Percentiles rank a stretch among this genome's conserved stretches.
These are phyloP conservation scores for Colletes gigas DNA, from an alignment of 1,140 invertebrate species.

Conservation along the genomic window DNA sequence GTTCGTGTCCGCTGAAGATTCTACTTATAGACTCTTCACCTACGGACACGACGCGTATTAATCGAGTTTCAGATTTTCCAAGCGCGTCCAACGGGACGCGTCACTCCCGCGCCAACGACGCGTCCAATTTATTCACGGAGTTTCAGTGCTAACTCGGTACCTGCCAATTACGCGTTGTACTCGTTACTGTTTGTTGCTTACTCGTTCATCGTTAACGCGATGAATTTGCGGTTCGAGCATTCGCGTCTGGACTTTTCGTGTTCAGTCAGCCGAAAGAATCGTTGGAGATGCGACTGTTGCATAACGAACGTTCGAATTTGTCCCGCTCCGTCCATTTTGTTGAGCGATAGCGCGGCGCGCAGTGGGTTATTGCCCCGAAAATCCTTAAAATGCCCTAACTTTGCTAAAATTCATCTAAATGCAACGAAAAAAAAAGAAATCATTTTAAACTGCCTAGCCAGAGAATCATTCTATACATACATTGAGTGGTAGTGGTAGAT, in stretches of 20 bases:
- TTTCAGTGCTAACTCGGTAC: constrained; percentile 46
- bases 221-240: constrained; percentile 19
- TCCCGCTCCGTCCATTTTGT: neutral
- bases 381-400: too few relatives aligned
- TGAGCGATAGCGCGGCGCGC: neutral
- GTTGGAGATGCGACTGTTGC: neutral
- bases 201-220: constrained; percentile 18
- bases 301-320: neutral
- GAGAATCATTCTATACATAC: too few relatives aligned
- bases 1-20: constrained; percentile 68
- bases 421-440: too few relatives aligned
- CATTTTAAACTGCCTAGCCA: too few relatives aligned
- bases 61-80: constrained; percentile 77
- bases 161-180: constrained; percentile 53
- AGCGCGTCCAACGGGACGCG: constrained; percentile 48
- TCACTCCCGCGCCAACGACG: constrained; percentile 42
- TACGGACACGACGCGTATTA: constrained; percentile 77
- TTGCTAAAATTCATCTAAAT: too few relatives aligned
- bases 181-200: constrained; percentile 47
- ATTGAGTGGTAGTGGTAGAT: too few relatives aligned
- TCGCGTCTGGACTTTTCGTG: constrained; percentile 6
- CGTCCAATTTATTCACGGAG: constrained; percentile 63
- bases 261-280: constrained; percentile 1
- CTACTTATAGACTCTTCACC: constrained; percentile 79
- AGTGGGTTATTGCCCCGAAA: too few relatives aligned